Conservation (phyloP, 2,797 vertebrate species). For the Argentina silus region DNA sequence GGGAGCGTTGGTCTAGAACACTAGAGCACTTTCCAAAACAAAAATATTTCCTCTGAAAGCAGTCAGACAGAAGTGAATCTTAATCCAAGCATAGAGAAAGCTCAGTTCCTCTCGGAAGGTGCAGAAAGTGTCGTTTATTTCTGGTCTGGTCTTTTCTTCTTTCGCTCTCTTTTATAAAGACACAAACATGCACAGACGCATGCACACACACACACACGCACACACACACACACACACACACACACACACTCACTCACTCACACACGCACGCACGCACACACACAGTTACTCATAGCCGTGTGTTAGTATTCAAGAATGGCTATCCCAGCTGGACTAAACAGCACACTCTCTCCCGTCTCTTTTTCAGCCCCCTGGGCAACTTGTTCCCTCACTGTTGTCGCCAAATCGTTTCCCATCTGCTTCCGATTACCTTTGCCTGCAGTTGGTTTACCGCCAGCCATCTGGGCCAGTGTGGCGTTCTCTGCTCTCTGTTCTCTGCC, state of each 20-base stretch:
- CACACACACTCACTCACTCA: neutral
- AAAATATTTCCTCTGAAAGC: constrained; percentile 27
- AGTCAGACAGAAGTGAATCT: constrained; percentile 28
- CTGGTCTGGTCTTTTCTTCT: neutral
- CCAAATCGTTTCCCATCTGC: constrained; percentile 88
- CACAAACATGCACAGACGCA: neutral
- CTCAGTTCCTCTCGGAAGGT: neutral
- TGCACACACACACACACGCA: constrained; percentile 6
- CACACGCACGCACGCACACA: neutral
- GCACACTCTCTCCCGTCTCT: constrained; percentile 56
- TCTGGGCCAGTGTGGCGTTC: constrained; percentile 76
- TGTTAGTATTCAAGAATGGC: constrained; percentile 58
- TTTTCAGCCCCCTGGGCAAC: constrained; percentile 65
- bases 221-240: neutral
- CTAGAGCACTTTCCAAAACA: constrained; percentile 41
- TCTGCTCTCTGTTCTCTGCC: constrained; percentile 67
- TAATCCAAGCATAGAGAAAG: neutral
- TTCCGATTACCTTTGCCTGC: constrained; percentile 89
- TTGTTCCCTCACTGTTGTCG: constrained; percentile 82
- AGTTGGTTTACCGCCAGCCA: constrained; percentile 81
- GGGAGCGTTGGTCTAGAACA: constrained; percentile 28
- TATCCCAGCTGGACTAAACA: constrained; percentile 63
- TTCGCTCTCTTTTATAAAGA: neutral
- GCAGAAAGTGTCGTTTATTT: constrained; percentile 28
- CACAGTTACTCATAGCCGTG: constrained; percentile 39